Base-by-base conservation (phyloP, 2,888 invertebrate genomes). In the Perizoma affinitatum region DNA sequence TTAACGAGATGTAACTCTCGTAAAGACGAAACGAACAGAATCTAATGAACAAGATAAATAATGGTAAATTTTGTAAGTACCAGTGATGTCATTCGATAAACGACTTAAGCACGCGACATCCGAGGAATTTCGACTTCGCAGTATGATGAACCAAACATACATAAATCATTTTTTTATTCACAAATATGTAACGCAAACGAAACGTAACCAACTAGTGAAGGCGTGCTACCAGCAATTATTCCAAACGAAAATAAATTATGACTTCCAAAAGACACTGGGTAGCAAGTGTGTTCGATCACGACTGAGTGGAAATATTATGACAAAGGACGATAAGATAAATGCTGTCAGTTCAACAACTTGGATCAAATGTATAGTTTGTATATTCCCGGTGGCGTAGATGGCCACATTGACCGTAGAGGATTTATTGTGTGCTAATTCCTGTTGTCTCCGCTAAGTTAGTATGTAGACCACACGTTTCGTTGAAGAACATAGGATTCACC, bases 251-350 rank as follows among this genome's bases (percentile, higher is more conserved):
- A 53, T 52, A 61, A 46, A 55, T 56, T 62, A 57, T 22, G 7
- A 66, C 58, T 61, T 65, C 53, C 58, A 57, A 57, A 51, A 60
- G 54, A 62, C 68, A 73, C 63, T 55, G 58, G 59, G 45, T 41
- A 69, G 58, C 67, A 63, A 71, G 68, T 70, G 69, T 68, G 73
- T 61, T 66, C 65, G 65, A 59, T 64, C 66, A 71, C 72, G 70
- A 83, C 80, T 82, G 78, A 77, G 71, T 74, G 72, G 77, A 80
- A 82, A 79, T 80, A 77, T 83, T 82, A 83, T 81, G 84, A 83
- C 82, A 63, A 73, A 66, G 70, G 72, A 69, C 75, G 89, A 90
- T 90, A 90, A 90, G 88, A 88, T 90, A 88, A 78, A 71, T 68
- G 68, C 65, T 79, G 66, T 65, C 79, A 80, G 85, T 88, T 88